Evolutionary conservation across 2,888 invertebrate species (phyloP).

Genomic region (Trypoxylon attenuatum): DNA sequence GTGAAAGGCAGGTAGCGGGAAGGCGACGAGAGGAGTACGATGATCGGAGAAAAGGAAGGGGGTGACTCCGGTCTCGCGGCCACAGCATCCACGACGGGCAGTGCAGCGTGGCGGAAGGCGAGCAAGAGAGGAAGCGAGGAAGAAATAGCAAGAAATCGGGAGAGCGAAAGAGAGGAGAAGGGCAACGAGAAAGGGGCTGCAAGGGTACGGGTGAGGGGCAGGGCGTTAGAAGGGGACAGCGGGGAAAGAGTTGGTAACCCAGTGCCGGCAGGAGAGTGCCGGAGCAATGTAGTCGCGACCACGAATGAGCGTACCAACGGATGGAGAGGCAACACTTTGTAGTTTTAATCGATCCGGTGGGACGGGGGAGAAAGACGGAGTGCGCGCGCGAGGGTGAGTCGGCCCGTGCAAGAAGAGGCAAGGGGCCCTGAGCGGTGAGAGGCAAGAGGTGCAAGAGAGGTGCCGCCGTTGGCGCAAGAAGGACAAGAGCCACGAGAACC

Average conservation of each 20-base stretch:
- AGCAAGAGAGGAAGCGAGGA: too few relatives aligned
- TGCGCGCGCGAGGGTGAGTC: slow-evolving; percentile 49
- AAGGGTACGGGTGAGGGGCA: slow-evolving; percentile 31
- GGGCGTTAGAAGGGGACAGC: slow-evolving; percentile 33
- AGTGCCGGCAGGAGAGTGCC: slow-evolving; percentile 62
- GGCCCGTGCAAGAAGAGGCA: slow-evolving; percentile 46
- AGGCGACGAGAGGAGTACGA: neutral
- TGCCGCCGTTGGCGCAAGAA: slow-evolving; percentile 46
- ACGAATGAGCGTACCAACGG: slow-evolving; percentile 69
- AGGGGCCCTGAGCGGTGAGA: slow-evolving; percentile 22
- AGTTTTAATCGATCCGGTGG: slow-evolving; percentile 72
- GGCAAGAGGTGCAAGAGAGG: slow-evolving; percentile 27
- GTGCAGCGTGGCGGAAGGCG: slow-evolving; percentile 14
- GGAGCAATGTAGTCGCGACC: slow-evolving; percentile 70
- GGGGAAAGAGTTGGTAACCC: slow-evolving; percentile 67
- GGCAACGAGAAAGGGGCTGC: slow-evolving; percentile 23
- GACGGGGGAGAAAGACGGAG: slow-evolving; percentile 63
- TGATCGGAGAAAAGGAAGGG: slow-evolving; percentile 1
- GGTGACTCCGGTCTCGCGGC: too few relatives aligned
- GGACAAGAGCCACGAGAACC: slow-evolving; percentile 42
- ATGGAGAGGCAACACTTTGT: slow-evolving; percentile 71
- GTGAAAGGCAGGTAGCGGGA: slow-evolving; percentile 8
- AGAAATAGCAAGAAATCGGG: slow-evolving; percentile 25
- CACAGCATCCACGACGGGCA: slow-evolving; percentile 21
- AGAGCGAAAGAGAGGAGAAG: slow-evolving; percentile 34